Evolutionary conservation across 2,888 invertebrate species (phyloP).

Genomic region (Sphaerophoria rueppellii): DNA sequence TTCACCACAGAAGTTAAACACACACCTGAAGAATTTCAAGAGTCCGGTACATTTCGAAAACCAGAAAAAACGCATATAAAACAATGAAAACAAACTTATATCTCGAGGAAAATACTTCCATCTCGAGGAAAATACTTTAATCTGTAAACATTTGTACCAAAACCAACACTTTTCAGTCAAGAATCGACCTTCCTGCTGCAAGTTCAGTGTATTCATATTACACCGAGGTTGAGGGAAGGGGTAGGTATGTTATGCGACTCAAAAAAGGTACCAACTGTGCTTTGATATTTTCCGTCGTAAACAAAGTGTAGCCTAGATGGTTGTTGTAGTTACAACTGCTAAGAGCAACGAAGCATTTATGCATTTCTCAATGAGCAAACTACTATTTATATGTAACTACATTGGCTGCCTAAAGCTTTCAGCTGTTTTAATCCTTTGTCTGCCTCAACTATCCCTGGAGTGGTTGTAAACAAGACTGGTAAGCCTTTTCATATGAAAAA

Average conservation of each 20-base stretch:
- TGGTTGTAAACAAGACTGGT: constrained; percentile 60
- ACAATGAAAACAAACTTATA: constrained; percentile 26
- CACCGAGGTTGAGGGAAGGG: too few relatives aligned
- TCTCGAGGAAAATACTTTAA: constrained; percentile 7
- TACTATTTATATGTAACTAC: constrained; percentile 7
- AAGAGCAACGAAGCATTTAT: constrained; percentile 49
- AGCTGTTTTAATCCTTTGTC: constrained; percentile 66
- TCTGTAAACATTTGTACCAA: constrained; percentile 1
- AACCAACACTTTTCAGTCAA: constrained; percentile 3
- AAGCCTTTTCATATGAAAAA: constrained; percentile 33
- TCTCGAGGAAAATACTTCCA: constrained; percentile 22
- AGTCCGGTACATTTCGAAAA: not conserved
- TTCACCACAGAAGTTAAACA: constrained; percentile 21
- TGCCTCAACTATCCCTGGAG: constrained; percentile 60
- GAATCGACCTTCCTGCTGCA: constrained; percentile 26
- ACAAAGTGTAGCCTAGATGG: constrained; percentile 42
- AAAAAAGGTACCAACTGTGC: not conserved
- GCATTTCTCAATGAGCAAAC: constrained; percentile 48
- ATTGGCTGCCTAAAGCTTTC: constrained; percentile 57
- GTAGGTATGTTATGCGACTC: not conserved
- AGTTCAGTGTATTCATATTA: not conserved
- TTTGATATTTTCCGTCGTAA: constrained; percentile 12
- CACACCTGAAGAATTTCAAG: constrained; percentile 33
- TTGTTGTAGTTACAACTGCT: constrained; percentile 6
- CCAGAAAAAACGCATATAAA: not conserved